Conservation (phyloP, 2,797 vertebrate genomes). For the Pseudotriccus pelzelni region DNA sequence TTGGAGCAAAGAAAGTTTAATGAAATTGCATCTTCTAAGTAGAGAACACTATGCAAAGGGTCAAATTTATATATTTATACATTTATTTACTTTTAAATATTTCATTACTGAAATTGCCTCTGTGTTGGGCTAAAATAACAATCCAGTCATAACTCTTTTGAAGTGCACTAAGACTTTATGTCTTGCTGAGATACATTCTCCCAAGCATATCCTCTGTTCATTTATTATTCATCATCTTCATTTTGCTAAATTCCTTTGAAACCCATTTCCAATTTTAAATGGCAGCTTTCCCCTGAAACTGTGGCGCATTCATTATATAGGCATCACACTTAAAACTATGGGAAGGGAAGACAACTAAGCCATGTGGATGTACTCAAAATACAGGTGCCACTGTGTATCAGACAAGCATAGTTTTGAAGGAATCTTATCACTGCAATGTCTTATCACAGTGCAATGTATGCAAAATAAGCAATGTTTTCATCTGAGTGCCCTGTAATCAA, state of each 20-base stretch:
- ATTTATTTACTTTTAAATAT: conserved; percentile 35
- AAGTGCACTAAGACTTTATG: conserved; percentile 34
- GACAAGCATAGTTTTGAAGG: background rate
- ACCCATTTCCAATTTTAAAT: conserved; percentile 27
- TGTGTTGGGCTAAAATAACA: conserved; percentile 10
- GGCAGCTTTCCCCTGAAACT: background rate
- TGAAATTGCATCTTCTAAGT: background rate
- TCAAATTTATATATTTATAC: background rate
- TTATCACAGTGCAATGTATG: background rate
- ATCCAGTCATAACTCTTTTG: conserved; percentile 41
- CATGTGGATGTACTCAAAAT: background rate
- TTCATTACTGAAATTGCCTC: conserved; percentile 45
- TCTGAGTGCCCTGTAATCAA: background rate
- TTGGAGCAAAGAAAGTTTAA: background rate
- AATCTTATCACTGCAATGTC: too few relatives aligned
- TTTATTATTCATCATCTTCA: conserved; percentile 69
- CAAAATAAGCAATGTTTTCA: background rate
- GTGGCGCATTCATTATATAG: background rate
- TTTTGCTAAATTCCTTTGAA: conserved; percentile 51
- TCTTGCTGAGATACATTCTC: conserved; percentile 48
- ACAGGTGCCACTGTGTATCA: background rate
- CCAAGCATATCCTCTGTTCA: background rate
- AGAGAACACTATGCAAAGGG: background rate
- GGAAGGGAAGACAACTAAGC: background rate
- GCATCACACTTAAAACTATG: background rate